Evolutionary conservation across 2,888 invertebrate species (phyloP), one percentile per base, ranked within the genome.

Genomic region (Drosophila antonietae): DNA sequence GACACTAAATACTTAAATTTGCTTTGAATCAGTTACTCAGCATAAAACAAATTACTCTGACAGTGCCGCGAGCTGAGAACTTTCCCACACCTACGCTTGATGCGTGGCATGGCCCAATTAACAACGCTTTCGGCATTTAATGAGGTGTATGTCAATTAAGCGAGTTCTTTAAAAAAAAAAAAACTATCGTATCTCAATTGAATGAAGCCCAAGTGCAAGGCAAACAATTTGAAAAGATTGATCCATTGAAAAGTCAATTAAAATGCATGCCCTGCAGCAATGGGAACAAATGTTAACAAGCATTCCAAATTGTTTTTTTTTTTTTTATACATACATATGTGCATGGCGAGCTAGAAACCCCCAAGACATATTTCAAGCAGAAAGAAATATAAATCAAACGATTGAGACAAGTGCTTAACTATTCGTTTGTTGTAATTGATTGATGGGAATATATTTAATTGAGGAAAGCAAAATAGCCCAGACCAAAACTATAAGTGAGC

Each of bases 181-280:
- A 43, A 33, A 35, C 55, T 53, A 37, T 37, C 63, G 55, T 56
- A 51, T 69, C 37, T 72, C 71, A 82, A 85, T 81, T 72, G 57
- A 68, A 28, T 51, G 57, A 46, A 47, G 39, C 47, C 31, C 66
- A 70, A 68, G 14, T 53, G 64, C 51, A 57, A 31, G 31, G 46
- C 55, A 66, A 67, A 55, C 70, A 75, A 67, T 72, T 75, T 52
- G 55, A 61, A 62, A 70, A 64, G 58, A 73, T 70, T 83, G 73
- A 73, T 70, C 74, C 74, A 66, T 46, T 69, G 59, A 44, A 49
- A 57, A 69, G 84, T 83, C 83, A 83, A 83, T 83, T 83, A 86
- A 86, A 71, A 80, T 68, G 68, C 59, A 55, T 60, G 46, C 65
- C 65, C 68, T 55, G 1, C 49, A 65, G 56, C 61, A 61, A 62